phyloP scores from a whole-genome alignment of 2,888 invertebrate species.

The Eustalomyia histrio region DNA sequence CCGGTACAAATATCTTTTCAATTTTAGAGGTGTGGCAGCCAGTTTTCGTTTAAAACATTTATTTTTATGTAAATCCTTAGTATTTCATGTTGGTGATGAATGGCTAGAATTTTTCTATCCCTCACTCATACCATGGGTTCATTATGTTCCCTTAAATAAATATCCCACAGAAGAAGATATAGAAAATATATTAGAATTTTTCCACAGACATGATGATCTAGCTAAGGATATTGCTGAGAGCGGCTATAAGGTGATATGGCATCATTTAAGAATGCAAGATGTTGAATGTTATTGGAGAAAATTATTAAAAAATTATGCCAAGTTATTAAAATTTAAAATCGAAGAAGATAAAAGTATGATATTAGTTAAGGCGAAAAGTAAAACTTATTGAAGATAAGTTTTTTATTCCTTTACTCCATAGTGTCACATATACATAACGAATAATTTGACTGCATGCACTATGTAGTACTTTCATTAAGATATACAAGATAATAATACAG shows the following conservation, averaged over 20 bases:
- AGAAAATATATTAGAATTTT: slow-evolving; percentile 87
- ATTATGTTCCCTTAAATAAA: slow-evolving; percentile 92
- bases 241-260: slow-evolving; percentile 91
- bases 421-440: no score
- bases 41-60: slow-evolving; percentile 98
- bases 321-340: slow-evolving; percentile 85
- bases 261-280: slow-evolving; percentile 89
- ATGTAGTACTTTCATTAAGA: no score
- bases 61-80: slow-evolving; percentile 93
- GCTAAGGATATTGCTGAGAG: slow-evolving; percentile 89
- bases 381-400: background rate
- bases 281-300: slow-evolving; percentile 93
- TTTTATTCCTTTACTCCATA: no score
- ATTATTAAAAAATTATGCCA: slow-evolving; percentile 87
- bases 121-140: slow-evolving; percentile 95
- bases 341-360: slow-evolving; percentile 82
- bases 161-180: slow-evolving; percentile 85
- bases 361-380: slow-evolving; percentile 76
- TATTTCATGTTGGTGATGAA: slow-evolving; percentile 95
- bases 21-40: slow-evolving; percentile 97
- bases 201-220: slow-evolving; percentile 86
- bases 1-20: slow-evolving; percentile 95
- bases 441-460: no score
- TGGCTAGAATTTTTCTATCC: slow-evolving; percentile 98
- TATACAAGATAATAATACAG: no score